phyloP scores from a whole-genome alignment of 1,140 invertebrate genomes.

The Philopotamus ludificatus region DNA sequence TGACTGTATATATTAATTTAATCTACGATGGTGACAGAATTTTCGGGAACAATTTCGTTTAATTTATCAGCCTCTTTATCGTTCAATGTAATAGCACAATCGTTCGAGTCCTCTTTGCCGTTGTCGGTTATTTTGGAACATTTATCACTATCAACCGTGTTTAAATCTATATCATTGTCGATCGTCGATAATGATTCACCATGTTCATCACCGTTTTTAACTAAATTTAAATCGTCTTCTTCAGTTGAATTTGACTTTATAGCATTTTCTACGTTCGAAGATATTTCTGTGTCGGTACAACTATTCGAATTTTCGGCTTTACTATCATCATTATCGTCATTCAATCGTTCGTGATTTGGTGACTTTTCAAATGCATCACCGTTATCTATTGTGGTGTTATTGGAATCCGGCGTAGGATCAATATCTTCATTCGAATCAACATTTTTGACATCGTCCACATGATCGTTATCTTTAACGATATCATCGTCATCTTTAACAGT shows the following conservation, averaged over 20 bases:
- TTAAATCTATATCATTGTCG: conserved; percentile 30
- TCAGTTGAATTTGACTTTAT: background rate
- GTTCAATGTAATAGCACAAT: too few species aligned
- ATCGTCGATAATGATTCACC: conserved; percentile 32
- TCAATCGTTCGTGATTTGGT: background rate
- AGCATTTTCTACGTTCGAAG: background rate
- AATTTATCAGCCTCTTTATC: too few species aligned
- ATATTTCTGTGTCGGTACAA: background rate
- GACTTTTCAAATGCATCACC: background rate
- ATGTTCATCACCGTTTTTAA: conserved; percentile 34
- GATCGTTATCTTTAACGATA: background rate
- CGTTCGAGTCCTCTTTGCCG: too few species aligned
- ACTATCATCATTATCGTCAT: background rate
- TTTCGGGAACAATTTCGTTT: too few species aligned
- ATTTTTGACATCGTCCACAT: background rate
- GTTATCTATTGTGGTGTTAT: background rate
- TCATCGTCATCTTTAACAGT: background rate
- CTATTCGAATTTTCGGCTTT: background rate
- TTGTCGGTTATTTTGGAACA: too few species aligned
- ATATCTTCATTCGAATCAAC: background rate
- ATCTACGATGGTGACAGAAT: too few species aligned
- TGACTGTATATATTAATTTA: too few species aligned
- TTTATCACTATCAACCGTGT: conserved; percentile 13
- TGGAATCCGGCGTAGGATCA: background rate
- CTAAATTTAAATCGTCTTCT: background rate